Base-by-base conservation (phyloP, 2,797 vertebrate genomes). In the Acanthornis magna region DNA sequence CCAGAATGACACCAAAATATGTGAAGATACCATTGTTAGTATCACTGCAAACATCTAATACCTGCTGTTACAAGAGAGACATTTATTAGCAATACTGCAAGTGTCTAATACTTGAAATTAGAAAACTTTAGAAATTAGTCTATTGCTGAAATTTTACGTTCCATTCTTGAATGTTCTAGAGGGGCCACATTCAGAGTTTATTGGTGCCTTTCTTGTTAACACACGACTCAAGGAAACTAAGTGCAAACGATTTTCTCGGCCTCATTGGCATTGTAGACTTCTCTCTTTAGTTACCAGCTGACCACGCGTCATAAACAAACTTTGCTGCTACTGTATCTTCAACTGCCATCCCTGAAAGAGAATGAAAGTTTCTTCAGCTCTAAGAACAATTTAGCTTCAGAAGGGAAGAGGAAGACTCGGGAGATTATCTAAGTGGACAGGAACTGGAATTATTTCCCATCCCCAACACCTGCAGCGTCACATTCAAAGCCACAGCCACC, bases 271-370 rank as follows among this genome's bases (percentile, higher is more conserved):
- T 1, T 57, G 61, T 4, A 53, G 80, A 38, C 32, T 87, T 70
- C 82, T 88, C 53, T 15, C 54, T 87, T 98, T 60, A 98, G 48
- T 89, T 94, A 45, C 96, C 88, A 88, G 96, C 97, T 45, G 97
- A 98, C 99, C 99, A 99, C 1, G 98, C 97, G 20, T 99, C 98
- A 61, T 98, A 99, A 61, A 99, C 98, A 38, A 99, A 98, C 94
- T 99, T 98, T 58, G 99, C 99, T 75, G 99, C 98, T 29, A 99
- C 98, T 1, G 98, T 98, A 92, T 99, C 99, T 97, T 99, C 98
- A 92, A 99, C 97, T 0, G 98, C 99, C 98, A 99, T 98, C 38
- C 99, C 99, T 99, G 95, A 65, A 97, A 97, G 7, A 66, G 27
- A 96, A 95, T 42, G 26, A 18, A 80, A 81, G 61, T 94, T 13